Base-by-base conservation (phyloP, 2,888 invertebrate genomes). In the Saturnia japonica region DNA sequence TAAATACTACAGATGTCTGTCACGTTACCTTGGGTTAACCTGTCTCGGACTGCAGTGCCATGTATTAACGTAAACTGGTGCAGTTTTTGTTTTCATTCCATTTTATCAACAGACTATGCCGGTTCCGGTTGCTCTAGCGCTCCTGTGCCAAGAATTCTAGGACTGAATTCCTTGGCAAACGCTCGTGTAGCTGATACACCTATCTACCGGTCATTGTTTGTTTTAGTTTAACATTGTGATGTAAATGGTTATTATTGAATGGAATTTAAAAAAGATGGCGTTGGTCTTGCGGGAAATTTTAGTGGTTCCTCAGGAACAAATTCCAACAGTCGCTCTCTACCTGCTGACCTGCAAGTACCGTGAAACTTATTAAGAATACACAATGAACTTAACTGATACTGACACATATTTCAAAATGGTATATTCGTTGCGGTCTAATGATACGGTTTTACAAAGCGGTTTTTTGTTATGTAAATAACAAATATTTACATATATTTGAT, bases 101-200 rank as follows among this genome's bases (percentile, higher is more conserved):
- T 64, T 64, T 40, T 64, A 64, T 64, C 64, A 64, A 40, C 64
- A 40, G 64, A 40, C 64, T 40, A 40, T 34, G 64, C 64, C 40
- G n/a, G 19, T 64, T 64, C 64, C 64, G 64, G 57, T 60, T 60
- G 14, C 64, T 40, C 8, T 40, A 64, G 64, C 40, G 64, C 40
- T 40, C n/a, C 64, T 34, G 40, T 64, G 64, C 64, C 64, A 64
- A 64, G 64, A 64, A 64, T 64, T 40, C 64, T 40, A 64, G 19
- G n/a, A 28, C 64, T 40, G 40, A 64, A 64, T 64, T 64, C 64
- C 64, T 64, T 64, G 64, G 64, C 64, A 64, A 64, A 64, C 40
- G 19, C 22, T 25, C 40, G 40, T 64, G n/a, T n/a, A 40, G 19
- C n/a, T 62, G 62, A 34, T 62, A 19, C 4, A 62, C 34, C 25